These are phyloP conservation scores for Alaudala cheleensis DNA, from an alignment of 2,113 vertebrate species.

Conservation along the genomic window DNA sequence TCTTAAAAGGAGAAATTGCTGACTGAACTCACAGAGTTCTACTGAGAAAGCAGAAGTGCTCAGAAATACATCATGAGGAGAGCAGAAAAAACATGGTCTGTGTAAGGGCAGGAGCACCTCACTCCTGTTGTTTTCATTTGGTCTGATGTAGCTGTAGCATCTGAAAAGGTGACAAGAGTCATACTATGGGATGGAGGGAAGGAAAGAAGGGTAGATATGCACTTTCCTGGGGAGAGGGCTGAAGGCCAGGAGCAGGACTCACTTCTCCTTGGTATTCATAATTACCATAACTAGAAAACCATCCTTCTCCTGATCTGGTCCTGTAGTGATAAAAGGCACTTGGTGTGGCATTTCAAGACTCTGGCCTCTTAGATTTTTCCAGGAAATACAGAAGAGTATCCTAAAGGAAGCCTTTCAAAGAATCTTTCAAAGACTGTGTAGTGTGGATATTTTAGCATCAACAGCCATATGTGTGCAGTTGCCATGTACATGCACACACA, in stretches of 20 bases:
- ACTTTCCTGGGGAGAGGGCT: neutral
- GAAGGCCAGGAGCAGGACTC: neutral
- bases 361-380: neutral
- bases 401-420: neutral
- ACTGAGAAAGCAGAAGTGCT: neutral
- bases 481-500: neutral
- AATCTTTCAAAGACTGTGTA: neutral
- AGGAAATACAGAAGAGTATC: neutral
- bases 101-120: neutral
- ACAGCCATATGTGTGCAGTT: neutral
- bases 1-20: neutral
- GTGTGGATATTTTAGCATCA: neutral
- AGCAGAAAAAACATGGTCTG: neutral
- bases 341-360: neutral
- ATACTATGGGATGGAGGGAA: neutral
- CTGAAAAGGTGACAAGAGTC: neutral
- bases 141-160: neutral
- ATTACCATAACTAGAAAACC: neutral
- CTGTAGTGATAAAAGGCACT: neutral
- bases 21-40: neutral
- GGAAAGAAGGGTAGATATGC: neutral
- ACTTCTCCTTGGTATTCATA: neutral
- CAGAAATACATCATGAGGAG: neutral
- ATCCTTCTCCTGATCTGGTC: neutral
- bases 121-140: neutral